Base-by-base conservation (phyloP, 1,140 invertebrate species). In the Oscheius sp. region DNA sequence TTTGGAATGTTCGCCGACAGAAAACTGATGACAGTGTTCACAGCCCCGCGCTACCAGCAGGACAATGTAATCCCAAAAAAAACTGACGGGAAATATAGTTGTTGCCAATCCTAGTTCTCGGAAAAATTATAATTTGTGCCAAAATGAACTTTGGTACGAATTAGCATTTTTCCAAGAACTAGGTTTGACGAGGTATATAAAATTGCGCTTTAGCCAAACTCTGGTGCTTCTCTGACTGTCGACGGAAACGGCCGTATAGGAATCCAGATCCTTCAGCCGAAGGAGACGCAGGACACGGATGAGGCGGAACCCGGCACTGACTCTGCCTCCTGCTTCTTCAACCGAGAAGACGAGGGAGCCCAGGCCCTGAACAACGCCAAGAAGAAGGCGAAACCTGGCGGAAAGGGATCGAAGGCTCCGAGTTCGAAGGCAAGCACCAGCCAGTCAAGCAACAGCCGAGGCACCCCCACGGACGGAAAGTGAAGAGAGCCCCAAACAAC, bases 1-100 rank as follows among this genome's bases (percentile, higher is more conserved):
- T 88, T 88, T 79, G 86, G 87, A 75, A 88, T 88, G 77, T 88
- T 88, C 83, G 72, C 64, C 0, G 36, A 36, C 35, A 38, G 78
- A 1, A 76, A 68, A 62, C 42, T 79, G 1, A 28, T 79, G 10
- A 79, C 78, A 13, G 55, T 79, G 15, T 79, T 79, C 55, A 77
- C 77, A 0, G 78, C 78, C 0, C 75, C 76, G 4, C 59, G 65
- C 28, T 77, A 77, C 62, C 64, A 68, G 55, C 28, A 52, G 18
- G 76, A 77, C 36, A 45, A 62, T 31, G 72, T 74, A 74, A 32
- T 46, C 29, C 67, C 32, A 2, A 3, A n/a, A n/a, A n/a, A n/a
- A n/a, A n/a, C 18, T 7, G 3, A 20, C 23, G 7, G 2, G 2
- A 58, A 29, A 31, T 58, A 31, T 4, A 52, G 49, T 28, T 52